Evolutionary conservation across 2,888 invertebrate species (phyloP).

Genomic region (Campoletis raptor): DNA sequence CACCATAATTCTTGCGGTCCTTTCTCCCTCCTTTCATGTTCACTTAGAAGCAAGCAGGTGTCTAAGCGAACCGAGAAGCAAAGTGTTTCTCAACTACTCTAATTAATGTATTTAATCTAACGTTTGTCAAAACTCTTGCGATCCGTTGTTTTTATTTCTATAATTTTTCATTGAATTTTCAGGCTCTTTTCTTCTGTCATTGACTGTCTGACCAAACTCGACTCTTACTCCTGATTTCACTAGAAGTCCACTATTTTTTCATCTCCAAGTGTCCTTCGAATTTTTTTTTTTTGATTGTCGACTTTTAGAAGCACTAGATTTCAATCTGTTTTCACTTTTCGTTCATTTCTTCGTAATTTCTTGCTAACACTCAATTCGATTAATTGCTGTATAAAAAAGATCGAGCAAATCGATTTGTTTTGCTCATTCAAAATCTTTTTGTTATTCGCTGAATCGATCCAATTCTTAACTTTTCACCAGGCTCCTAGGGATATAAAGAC

Average conservation of each 20-base stretch:
- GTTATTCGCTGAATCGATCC: neutral
- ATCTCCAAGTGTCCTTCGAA: neutral
- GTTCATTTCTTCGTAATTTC: neutral
- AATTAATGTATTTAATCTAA: neutral
- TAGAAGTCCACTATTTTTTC: neutral
- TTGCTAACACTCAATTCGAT: too few relatives aligned
- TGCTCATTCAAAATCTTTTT: too few relatives aligned
- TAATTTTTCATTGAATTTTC: neutral
- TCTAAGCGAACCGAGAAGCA: too few relatives aligned
- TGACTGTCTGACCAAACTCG: neutral
- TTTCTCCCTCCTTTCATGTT: neutral
- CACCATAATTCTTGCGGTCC: slow-evolving; percentile 16
- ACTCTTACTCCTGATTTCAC: neutral
- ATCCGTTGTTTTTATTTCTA: neutral
- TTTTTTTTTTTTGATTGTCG: neutral
- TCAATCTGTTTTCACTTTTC: neutral
- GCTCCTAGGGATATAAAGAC: too few relatives aligned
- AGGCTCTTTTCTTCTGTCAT: neutral
- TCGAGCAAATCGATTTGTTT: too few relatives aligned
- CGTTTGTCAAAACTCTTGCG: neutral
- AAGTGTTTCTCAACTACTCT: neutral
- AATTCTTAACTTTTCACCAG: neutral
- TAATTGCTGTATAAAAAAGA: too few relatives aligned
- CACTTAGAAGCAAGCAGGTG: slow-evolving; percentile 13
- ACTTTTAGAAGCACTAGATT: too few relatives aligned